A percentile compares a stretch with the other conserved stretches of the same genome.
These are phyloP conservation scores for Mystacides longicornis DNA, from an alignment of 2,888 invertebrate species.

Conservation along the genomic window DNA sequence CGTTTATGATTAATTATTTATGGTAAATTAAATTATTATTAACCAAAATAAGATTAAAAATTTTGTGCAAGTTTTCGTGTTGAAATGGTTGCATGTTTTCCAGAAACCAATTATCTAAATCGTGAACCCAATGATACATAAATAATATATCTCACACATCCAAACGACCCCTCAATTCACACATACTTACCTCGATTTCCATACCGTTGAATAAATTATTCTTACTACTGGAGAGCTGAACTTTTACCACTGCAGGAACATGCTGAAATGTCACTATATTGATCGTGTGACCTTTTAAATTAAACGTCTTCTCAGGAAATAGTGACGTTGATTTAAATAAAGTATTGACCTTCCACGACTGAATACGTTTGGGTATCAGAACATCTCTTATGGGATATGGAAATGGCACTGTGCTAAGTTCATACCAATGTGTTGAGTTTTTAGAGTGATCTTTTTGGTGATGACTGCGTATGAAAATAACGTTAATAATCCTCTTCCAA, in stretches of 20 bases:
- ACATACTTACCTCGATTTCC: constrained; percentile 59
- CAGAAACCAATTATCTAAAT: no score
- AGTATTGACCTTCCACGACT: constrained; percentile 59
- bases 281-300: constrained; percentile 51
- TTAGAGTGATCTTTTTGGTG: constrained; percentile 20
- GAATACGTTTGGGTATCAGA: constrained; percentile 55
- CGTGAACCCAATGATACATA: no score
- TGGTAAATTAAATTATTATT: no score
- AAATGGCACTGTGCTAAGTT: constrained; percentile 66
- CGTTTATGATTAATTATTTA: no score
- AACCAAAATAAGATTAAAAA: no score
- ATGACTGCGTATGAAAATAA: constrained; percentile 61
- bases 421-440: constrained; percentile 52
- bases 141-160: no score
- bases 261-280: constrained; percentile 61
- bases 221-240: constrained; percentile 37
- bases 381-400: constrained; percentile 53
- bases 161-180: no score
- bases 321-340: constrained; percentile 47
- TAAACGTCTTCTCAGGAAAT: constrained; percentile 53
- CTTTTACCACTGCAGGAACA: constrained; percentile 54
- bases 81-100: no score
- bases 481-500: constrained; percentile 71
- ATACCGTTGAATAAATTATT: constrained; percentile 50
- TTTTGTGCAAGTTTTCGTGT: no score